Base-by-base conservation (phyloP, 2,797 vertebrate species). In the Ispidina picta region DNA sequence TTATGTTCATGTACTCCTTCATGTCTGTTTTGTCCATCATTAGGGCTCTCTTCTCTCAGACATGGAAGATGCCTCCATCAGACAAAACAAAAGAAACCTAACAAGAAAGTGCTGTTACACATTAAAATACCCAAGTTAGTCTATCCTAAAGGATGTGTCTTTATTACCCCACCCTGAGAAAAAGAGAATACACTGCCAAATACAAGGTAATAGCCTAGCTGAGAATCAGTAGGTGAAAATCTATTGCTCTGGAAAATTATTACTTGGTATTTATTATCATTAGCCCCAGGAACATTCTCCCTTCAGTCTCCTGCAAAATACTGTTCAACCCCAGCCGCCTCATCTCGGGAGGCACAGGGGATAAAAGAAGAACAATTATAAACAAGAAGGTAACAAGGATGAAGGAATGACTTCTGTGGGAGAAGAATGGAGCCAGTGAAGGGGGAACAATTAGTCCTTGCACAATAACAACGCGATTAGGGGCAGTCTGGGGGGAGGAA, bases 61-160 rank as follows among this genome's bases (percentile, higher is more conserved):
- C 1, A 1, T 2, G 21, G 39, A 58, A 41, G 43, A 49, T 44
- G 18, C 15, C 5, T 15, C 54, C 20, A 13, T 20, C 16, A 2
- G 9, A 17, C 28, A 19, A 77, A 71, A 46, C 7, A 48, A n/a
- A 48, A 12, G 35, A 41, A 84, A 82, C 54, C 12, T 7, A 20
- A 44, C 5, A 10, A 74, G 41, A 76, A 76, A 71, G 7, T 73
- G 41, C 54, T 56, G 18, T 43, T 80, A 29, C 0, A 49, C 14
- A 9, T 54, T 4, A 35, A 9, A 56, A 55, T n/a, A 49, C 46
- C 43, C 0, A 0, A 44, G 4, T 18, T 12, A 39, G 8, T 5
- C 31, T 13, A 22, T 49, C 49, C 14, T 65, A 66, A 44, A 13
- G 9, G 15, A 18, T 16, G 18, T 46, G 23, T 26, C 35, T 63